Percentiles rank a stretch among this genome's conserved stretches.
phyloP scores from a whole-genome alignment of 2,888 invertebrate species.

The Idaea dimidiata region DNA sequence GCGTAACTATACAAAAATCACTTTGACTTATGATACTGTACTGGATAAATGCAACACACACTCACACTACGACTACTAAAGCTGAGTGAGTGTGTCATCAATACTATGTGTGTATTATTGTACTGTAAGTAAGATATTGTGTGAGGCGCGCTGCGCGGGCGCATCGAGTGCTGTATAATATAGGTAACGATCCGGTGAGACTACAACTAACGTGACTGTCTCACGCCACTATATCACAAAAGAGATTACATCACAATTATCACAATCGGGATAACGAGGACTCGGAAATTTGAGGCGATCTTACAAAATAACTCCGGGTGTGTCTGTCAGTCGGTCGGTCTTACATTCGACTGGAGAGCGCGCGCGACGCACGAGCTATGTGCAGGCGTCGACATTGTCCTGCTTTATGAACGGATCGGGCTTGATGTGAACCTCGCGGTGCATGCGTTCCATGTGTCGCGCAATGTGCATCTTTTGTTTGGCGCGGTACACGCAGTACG shows the following conservation, averaged over 20 bases:
- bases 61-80: constrained; percentile 51
- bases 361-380: constrained; percentile 41
- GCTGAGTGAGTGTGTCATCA: constrained; percentile 40
- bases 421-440: constrained; percentile 83
- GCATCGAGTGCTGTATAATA: background rate
- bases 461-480: constrained; percentile 93
- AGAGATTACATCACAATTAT: constrained; percentile 75
- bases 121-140: constrained; percentile 54
- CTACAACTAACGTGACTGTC: constrained; percentile 74
- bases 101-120: constrained; percentile 48
- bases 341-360: constrained; percentile 36
- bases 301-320: constrained; percentile 23
- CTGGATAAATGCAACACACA: constrained; percentile 74
- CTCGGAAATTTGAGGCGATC: constrained; percentile 50
- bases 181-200: constrained; percentile 63
- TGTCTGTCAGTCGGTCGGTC: background rate
- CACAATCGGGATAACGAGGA: constrained; percentile 69
- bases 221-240: constrained; percentile 77
- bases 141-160: constrained; percentile 13
- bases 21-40: constrained; percentile 68
- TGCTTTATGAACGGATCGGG: constrained; percentile 74
- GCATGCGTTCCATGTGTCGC: constrained; percentile 91
- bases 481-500: constrained; percentile 90
- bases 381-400: constrained; percentile 78
- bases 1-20: constrained; percentile 72